These are phyloP conservation scores for Dicycla oo DNA, from an alignment of 2,888 invertebrate genomes.

Conservation along the genomic window DNA sequence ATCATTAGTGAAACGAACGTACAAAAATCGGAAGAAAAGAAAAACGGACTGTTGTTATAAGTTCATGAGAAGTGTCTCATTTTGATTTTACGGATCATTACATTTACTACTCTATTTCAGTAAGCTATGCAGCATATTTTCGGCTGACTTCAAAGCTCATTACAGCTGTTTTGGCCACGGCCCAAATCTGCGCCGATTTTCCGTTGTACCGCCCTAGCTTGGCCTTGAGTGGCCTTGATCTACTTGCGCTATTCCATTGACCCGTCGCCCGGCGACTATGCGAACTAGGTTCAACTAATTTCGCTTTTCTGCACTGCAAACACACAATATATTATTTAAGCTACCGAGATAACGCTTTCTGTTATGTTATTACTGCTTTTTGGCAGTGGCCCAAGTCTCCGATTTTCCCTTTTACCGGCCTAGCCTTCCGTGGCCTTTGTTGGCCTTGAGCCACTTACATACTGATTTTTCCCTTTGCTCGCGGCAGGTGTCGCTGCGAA, in stretches of 20 bases:
- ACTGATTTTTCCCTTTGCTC: constrained; percentile 42
- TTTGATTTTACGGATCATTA: constrained; percentile 58
- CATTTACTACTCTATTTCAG: constrained; percentile 34
- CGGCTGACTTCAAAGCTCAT: constrained; percentile 53
- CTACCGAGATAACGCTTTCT: constrained; percentile 42
- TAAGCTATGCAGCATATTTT: constrained; percentile 52
- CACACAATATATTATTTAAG: constrained; percentile 44
- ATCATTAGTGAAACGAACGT: not conserved
- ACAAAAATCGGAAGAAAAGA: constrained; percentile 1
- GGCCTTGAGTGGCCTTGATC: constrained; percentile 65
- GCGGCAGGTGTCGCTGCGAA: constrained; percentile 53
- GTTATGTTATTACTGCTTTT: constrained; percentile 47
- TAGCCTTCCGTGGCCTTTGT: constrained; percentile 51
- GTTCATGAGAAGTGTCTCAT: constrained; percentile 35
- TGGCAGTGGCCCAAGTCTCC: constrained; percentile 58
- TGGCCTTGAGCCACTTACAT: constrained; percentile 61
- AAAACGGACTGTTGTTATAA: constrained; percentile 21
- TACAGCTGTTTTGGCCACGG: constrained; percentile 57
- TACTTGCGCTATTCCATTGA: constrained; percentile 58
- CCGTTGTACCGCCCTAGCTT: constrained; percentile 53
- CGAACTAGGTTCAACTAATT: constrained; percentile 30
- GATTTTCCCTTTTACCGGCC: constrained; percentile 59
- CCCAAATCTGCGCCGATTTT: constrained; percentile 58
- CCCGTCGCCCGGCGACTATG: constrained; percentile 46
- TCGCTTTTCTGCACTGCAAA: constrained; percentile 35